Percentiles rank a stretch among this genome's conserved stretches.
Conservation (phyloP, 2,797 vertebrate species). For the Semotilus atromaculatus region DNA sequence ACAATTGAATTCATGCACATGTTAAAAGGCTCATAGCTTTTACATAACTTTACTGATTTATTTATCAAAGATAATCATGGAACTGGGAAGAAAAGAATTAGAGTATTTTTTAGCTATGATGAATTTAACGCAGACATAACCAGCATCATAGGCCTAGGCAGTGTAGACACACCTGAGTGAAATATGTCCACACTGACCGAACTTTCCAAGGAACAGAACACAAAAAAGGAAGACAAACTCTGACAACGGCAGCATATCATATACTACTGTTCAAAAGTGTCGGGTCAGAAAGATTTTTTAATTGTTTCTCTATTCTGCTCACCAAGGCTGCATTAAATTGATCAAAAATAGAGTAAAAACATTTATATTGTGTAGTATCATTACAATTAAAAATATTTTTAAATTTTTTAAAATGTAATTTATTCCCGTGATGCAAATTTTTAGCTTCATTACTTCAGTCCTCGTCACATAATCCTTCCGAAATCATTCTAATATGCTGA, state of each 20-base stretch:
- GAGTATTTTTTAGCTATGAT: not conserved
- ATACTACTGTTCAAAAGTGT: not conserved
- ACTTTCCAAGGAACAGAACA: not conserved
- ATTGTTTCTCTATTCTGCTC: not conserved
- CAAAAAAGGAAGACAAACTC: not conserved
- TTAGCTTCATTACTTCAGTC: not conserved
- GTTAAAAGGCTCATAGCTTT: not conserved
- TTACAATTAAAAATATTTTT: too few species aligned
- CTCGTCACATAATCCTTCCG: too few species aligned
- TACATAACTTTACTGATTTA: not conserved
- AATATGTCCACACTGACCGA: not conserved
- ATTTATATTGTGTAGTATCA: not conserved
- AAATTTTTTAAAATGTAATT: not conserved
- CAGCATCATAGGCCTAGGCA: not conserved
- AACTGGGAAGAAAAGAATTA: not conserved
- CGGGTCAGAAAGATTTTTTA: not conserved
- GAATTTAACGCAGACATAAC: not conserved
- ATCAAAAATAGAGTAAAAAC: not conserved
- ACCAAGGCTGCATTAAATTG: not conserved
- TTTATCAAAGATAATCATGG: not conserved
- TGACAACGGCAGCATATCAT: not conserved
- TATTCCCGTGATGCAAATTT: too few species aligned
- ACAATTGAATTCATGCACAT: not conserved
- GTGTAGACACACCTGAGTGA: too few species aligned
- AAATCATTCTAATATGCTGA: too few species aligned